phyloP scores from a whole-genome alignment of 2,888 invertebrate genomes.

The Andrena camellia region DNA sequence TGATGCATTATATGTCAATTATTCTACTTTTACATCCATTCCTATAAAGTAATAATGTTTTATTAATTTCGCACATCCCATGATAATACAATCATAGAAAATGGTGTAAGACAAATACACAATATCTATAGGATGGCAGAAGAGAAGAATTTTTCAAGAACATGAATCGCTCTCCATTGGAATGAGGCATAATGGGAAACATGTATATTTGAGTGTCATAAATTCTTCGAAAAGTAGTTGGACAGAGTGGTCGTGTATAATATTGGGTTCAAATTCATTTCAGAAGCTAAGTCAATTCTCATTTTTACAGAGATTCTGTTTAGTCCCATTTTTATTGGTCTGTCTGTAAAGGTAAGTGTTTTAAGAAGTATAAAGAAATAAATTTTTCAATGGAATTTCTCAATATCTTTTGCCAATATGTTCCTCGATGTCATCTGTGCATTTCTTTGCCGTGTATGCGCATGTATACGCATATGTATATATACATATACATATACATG shows the following conservation, averaged over 20 bases:
- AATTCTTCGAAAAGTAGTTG: constrained; percentile 73
- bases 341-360: constrained; percentile 62
- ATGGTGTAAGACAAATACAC: constrained; percentile 61
- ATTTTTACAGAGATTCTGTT: constrained; percentile 64
- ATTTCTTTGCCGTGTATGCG: constrained; percentile 42
- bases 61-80: constrained; percentile 38
- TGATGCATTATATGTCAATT: constrained; percentile 35
- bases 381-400: constrained; percentile 53
- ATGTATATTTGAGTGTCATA: constrained; percentile 70
- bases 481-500: constrained; percentile 40
- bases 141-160: constrained; percentile 51
- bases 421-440: constrained; percentile 39
- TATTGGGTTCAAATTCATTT: constrained; percentile 61
- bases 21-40: constrained; percentile 41
- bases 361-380: constrained; percentile 61
- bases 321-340: constrained; percentile 75
- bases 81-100: constrained; percentile 63
- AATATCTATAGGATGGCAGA: constrained; percentile 61
- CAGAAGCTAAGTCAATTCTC: constrained; percentile 62
- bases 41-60: constrained; percentile 50
- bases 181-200: constrained; percentile 50
- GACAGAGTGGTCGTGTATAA: constrained; percentile 68
- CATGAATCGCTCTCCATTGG: constrained; percentile 38
- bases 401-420: constrained; percentile 38
- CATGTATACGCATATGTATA: constrained; percentile 14